Conservation (phyloP, 1,140 invertebrate species). For the Anoplolepis gracilipes region DNA sequence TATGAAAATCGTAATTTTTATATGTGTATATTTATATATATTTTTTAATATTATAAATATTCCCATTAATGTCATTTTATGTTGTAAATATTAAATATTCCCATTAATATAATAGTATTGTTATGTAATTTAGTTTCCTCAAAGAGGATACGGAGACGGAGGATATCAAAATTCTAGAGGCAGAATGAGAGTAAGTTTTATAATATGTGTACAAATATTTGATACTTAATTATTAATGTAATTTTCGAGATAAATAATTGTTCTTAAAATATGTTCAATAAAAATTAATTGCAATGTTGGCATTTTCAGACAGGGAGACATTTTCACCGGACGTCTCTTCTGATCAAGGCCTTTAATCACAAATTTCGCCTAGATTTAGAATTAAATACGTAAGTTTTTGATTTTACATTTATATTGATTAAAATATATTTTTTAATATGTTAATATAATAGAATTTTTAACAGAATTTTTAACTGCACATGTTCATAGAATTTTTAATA, state of each 20-base stretch:
- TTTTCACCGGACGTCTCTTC: conserved; percentile 96
- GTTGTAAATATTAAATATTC: background rate
- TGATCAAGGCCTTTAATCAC: conserved; percentile 98
- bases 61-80: background rate
- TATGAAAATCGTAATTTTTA: too few relatives aligned
- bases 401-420: background rate
- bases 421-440: background rate
- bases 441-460: too few relatives aligned
- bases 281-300: conserved; percentile 15
- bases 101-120: background rate
- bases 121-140: conserved; percentile 83
- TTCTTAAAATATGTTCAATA: conserved; percentile 13
- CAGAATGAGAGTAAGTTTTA: conserved; percentile 85
- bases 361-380: conserved; percentile 98
- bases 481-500: too few relatives aligned
- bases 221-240: conserved; percentile 10
- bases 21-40: background rate
- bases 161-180: conserved; percentile 83
- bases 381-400: conserved; percentile 95
- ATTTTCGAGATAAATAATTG: background rate
- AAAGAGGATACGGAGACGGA: conserved; percentile 84
- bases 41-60: background rate
- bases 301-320: conserved; percentile 95
- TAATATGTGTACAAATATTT: background rate
- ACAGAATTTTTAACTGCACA: too few relatives aligned